Evolutionary conservation across 2,888 invertebrate genomes (phyloP).

Genomic region (Cetonia aurata): DNA sequence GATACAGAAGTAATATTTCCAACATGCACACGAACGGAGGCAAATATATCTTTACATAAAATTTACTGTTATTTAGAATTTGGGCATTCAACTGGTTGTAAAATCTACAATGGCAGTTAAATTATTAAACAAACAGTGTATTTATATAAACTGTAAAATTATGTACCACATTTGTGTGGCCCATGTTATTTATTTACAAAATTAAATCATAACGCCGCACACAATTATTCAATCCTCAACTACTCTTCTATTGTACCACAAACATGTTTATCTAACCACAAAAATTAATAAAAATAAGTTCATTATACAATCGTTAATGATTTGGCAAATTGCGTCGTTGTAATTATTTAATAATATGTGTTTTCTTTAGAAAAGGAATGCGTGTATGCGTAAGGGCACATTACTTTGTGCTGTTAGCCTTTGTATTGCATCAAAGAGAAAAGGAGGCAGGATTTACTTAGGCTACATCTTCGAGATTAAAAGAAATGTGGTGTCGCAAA

Average conservation of each 20-base stretch:
- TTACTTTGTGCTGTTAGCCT: too few species aligned
- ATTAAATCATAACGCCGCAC: conserved; percentile 23
- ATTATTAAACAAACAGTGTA: conserved; percentile 26
- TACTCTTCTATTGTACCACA: background rate
- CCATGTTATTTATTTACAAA: conserved; percentile 22
- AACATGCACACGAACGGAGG: too few species aligned
- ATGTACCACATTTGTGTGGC: conserved; percentile 20
- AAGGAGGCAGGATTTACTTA: background rate
- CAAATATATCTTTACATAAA: too few species aligned
- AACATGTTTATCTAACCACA: background rate
- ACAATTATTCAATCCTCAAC: conserved; percentile 15
- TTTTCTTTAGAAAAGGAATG: background rate
- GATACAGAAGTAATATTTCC: too few species aligned
- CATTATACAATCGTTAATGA: conserved; percentile 19
- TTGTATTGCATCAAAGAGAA: background rate
- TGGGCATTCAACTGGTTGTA: background rate
- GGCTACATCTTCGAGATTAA: background rate
- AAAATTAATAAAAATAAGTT: background rate
- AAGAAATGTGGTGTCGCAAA: background rate
- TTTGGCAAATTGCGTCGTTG: conserved; percentile 15
- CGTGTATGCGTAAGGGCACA: background rate
- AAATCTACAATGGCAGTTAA: conserved; percentile 2
- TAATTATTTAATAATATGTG: background rate
- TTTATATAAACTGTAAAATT: conserved; percentile 27
- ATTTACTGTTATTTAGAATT: background rate